Percentiles rank a stretch among this genome's conserved stretches.
Evolutionary conservation across 2,113 vertebrate species (phyloP).

Genomic region (Empidonax traillii): DNA sequence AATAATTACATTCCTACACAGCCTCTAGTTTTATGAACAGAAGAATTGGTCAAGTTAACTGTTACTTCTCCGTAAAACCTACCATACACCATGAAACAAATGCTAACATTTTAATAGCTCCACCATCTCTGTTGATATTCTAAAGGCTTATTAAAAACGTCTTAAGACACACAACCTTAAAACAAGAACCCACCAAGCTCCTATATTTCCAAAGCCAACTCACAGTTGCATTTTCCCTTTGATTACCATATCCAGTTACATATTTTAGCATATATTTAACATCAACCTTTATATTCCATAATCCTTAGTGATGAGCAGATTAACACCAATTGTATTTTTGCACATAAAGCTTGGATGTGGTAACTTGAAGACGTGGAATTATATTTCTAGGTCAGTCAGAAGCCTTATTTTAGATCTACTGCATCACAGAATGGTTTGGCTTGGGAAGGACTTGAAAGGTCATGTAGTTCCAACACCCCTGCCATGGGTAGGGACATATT

Average conservation of each 20-base stretch:
- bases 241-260: not conserved
- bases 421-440: not conserved
- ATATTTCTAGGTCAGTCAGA: not conserved
- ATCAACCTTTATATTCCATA: not conserved
- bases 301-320: not conserved
- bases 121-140: not conserved
- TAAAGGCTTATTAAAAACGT: not conserved
- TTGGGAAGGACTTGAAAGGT: not conserved
- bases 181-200: not conserved
- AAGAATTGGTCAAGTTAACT: not conserved
- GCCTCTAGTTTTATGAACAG: not conserved
- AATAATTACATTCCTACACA: not conserved
- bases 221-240: not conserved
- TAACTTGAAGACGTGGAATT: not conserved
- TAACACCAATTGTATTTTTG: not conserved
- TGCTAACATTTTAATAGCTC: not conserved
- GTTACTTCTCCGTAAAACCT: not conserved
- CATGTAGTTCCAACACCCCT: rapidly evolving
- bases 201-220: not conserved
- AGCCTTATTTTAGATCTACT: not conserved
- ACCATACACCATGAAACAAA: not conserved
- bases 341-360: not conserved
- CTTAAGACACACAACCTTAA: not conserved
- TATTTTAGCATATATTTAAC: not conserved
- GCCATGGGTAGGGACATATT: not conserved